Percentiles rank a stretch among this genome's conserved stretches.
Conservation (phyloP, 2,888 invertebrate genomes). For the Cheilosia scutellata region DNA sequence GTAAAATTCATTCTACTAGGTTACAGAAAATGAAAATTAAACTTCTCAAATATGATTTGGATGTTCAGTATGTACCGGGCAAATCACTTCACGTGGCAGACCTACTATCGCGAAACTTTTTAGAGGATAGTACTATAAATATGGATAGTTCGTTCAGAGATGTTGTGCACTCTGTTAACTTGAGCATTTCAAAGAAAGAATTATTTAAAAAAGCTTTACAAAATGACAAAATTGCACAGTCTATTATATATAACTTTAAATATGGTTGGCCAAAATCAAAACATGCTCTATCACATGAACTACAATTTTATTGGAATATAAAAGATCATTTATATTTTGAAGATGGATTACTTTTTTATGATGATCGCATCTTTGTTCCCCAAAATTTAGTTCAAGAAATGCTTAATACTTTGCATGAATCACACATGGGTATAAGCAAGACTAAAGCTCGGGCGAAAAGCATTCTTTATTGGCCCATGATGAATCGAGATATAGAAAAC, state of each 20-base stretch:
- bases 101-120: no score
- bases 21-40: no score
- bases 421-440: constrained; percentile 11
- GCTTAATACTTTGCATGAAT: not conserved
- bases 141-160: no score
- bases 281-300: not conserved
- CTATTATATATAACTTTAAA: not conserved
- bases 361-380: constrained; percentile 23
- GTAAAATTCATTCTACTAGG: no score
- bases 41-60: no score
- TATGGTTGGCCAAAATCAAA: constrained; percentile 26
- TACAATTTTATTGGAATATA: constrained; percentile 31
- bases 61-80: no score
- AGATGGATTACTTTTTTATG: constrained; percentile 22
- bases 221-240: not conserved
- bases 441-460: constrained; percentile 23
- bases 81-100: no score
- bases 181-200: constrained; percentile 13
- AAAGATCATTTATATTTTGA: constrained; percentile 30
- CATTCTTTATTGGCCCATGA: constrained; percentile 9
- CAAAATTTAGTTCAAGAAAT: constrained; percentile 6
- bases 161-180: no score
- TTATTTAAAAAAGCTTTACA: constrained; percentile 19
- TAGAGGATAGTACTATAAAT: no score
- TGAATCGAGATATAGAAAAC: constrained; percentile 32